Base-by-base conservation (phyloP, 2,113 vertebrate species). In the Melanocharis versteri region DNA sequence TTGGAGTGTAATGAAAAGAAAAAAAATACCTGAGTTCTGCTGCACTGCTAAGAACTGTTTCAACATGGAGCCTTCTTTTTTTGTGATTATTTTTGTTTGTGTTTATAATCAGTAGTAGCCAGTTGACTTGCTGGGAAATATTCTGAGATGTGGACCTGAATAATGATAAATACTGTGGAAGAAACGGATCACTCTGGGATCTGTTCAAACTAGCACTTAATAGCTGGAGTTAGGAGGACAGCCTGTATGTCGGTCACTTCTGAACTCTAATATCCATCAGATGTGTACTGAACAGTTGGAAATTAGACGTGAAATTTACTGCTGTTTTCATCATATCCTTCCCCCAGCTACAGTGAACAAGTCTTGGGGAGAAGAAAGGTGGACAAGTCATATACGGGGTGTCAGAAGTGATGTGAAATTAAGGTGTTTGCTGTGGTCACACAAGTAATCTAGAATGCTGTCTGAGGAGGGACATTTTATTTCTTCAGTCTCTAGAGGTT, bases 401-500 rank as follows among this genome's bases (percentile, higher is more conserved):
- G n/a, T 82, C 58, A 79, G 58, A 87, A 83, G 51, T 90, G 83
- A 69, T 15, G 33, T 48, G 47, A 81, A 71, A 42, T 80, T 37
- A 86, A 79, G 60, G 22, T 53, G 8, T 86, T 97, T 97, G 83
- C 72, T 95, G 89, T 95, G 35, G 83, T 96, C 66, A 85, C 87
- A 57, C 37, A 86, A 83, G 61, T 94, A 53, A 64, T 62, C 33
- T 60, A 64, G 75, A 81, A 62, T 71, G 45, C 47, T 83, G 42
- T 93, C 66, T 85, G 65, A 87, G 73, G 80, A 54, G 75, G 45
- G 86, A 50, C 64, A 54, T 94, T 96, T 93, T 95, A 19, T 88
- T 93, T 92, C 61, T 96, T 96, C 39, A 57, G 65, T 94, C 64
- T 96, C 14, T 89, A 83, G 87, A 89, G 76, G 30, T 93, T 98